Conservation (phyloP, 1,140 invertebrate species). For the Aphis gossypii region DNA sequence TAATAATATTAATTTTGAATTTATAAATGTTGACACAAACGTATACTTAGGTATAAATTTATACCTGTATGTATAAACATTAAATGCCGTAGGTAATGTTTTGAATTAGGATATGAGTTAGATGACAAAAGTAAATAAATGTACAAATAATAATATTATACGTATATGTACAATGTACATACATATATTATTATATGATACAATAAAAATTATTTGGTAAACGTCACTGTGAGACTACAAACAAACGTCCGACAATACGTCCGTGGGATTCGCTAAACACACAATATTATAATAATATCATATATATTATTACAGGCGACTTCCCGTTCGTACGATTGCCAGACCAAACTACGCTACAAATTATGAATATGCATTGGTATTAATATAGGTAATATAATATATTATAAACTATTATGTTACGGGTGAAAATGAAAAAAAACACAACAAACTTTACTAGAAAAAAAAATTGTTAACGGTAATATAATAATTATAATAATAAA, state of each 20-base stretch:
- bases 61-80: neutral
- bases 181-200: neutral
- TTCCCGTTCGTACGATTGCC: neutral
- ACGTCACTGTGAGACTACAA: conserved; percentile 28
- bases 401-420: conserved; percentile 22
- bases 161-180: conserved; percentile 8
- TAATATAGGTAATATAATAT: conserved; percentile 9
- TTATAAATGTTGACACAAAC: neutral
- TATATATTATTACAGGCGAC: neutral
- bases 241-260: neutral
- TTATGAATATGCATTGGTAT: neutral
- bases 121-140: neutral
- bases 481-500: neutral
- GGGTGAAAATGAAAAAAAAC: conserved; percentile 21
- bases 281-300: neutral
- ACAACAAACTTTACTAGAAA: conserved; percentile 11
- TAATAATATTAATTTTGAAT: neutral
- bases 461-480: neutral
- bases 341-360: neutral
- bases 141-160: conserved; percentile 15
- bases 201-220: conserved; percentile 25
- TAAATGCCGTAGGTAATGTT: neutral
- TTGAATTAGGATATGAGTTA: neutral
- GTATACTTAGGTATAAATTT: neutral
- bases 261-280: neutral